These are phyloP conservation scores for Ochropleura leucogaster DNA, from an alignment of 2,888 invertebrate species.

Conservation along the genomic window DNA sequence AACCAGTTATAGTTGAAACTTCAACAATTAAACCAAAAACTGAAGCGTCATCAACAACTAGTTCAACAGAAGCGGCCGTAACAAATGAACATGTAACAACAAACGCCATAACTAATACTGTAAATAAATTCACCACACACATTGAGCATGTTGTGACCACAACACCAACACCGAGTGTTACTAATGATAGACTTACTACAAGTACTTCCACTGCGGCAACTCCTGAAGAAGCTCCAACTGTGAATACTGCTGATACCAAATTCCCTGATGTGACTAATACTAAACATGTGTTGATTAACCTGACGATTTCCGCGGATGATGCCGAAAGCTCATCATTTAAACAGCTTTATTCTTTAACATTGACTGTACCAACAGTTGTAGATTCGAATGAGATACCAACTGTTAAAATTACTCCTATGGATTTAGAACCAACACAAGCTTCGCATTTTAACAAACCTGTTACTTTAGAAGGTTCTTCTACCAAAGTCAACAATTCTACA, in stretches of 20 bases:
- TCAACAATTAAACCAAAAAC: slow-evolving; percentile 38
- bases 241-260: slow-evolving; percentile 80
- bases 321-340: slow-evolving; percentile 87
- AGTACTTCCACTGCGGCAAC: slow-evolving; percentile 63
- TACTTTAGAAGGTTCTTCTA: slow-evolving; percentile 78
- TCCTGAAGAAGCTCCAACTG: slow-evolving; percentile 66
- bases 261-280: slow-evolving; percentile 81
- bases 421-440: slow-evolving; percentile 82
- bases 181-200: slow-evolving; percentile 67
- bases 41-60: slow-evolving; percentile 18
- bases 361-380: slow-evolving; percentile 93
- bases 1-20: slow-evolving; percentile 55
- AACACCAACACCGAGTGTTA: slow-evolving; percentile 72
- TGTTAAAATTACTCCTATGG: slow-evolving; percentile 90
- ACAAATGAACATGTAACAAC: slow-evolving; percentile 69
- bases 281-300: slow-evolving; percentile 94
- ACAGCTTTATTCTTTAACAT: slow-evolving; percentile 94
- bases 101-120: slow-evolving; percentile 67
- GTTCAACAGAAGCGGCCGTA: slow-evolving; percentile 51
- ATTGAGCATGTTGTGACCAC: slow-evolving; percentile 77
- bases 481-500: slow-evolving; percentile 71
- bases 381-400: slow-evolving; percentile 88
- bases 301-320: slow-evolving; percentile 94
- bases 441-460: slow-evolving; percentile 86
- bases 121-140: slow-evolving; percentile 72